These are phyloP conservation scores for Phocoena phocoena DNA, from an alignment of 2,113 vertebrate species.

Conservation along the genomic window DNA sequence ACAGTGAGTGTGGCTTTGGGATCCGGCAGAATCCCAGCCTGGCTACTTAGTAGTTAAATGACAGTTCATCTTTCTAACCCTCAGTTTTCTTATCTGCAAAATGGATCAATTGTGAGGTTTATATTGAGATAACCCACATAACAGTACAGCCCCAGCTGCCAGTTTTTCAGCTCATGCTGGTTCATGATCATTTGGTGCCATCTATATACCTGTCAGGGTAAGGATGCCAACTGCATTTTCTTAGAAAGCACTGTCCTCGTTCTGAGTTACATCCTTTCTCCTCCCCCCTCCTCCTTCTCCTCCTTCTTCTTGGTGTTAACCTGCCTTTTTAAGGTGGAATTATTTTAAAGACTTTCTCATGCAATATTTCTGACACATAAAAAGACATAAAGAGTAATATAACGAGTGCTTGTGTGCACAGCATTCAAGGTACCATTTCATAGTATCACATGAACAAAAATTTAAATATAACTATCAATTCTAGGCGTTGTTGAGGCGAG, in stretches of 20 bases:
- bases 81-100: conserved; percentile 3
- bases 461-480: neutral
- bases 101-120: neutral
- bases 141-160: neutral
- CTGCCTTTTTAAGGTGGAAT: neutral
- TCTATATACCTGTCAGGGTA: neutral
- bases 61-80: neutral
- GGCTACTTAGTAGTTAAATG: neutral
- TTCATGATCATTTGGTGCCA: neutral
- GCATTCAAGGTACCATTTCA: neutral
- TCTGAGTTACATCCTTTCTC: neutral
- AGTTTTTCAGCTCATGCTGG: neutral
- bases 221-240: neutral
- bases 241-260: neutral
- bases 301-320: neutral
- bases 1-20: neutral
- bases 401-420: too few species aligned
- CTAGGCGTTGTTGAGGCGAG: neutral
- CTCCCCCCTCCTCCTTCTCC: neutral
- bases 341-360: neutral
- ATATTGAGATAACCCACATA: neutral
- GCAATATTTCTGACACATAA: neutral
- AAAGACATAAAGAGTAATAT: neutral
- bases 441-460: neutral
- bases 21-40: neutral